A percentile compares a stretch with the other conserved stretches of the same genome.
phyloP scores from a whole-genome alignment of 2,113 vertebrate species.

The Microtus pennsylvanicus region DNA sequence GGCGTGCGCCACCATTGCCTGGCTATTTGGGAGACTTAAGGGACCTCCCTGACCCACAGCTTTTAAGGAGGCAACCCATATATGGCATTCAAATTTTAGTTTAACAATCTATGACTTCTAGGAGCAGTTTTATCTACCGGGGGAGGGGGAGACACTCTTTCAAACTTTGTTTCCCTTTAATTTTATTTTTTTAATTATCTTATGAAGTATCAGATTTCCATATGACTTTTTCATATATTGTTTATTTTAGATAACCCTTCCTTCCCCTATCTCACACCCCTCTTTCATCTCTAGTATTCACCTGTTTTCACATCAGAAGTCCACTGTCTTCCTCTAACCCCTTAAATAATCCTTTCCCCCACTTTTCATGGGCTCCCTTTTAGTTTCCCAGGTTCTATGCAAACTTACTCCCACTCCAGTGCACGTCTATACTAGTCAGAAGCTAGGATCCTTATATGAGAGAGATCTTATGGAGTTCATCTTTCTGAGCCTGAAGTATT shows the following conservation, averaged over 20 bases:
- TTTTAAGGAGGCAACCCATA: neutral
- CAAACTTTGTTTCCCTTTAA: neutral
- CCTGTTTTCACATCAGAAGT: neutral
- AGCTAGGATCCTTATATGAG: neutral
- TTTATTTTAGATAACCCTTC: neutral
- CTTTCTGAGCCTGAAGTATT: no score
- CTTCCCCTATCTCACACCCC: neutral
- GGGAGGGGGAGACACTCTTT: neutral
- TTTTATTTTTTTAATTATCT: neutral
- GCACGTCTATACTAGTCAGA: neutral
- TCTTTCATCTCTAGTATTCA: neutral
- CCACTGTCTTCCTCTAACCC: neutral
- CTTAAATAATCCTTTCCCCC: neutral
- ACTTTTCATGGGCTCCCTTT: neutral
- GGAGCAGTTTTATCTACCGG: neutral
- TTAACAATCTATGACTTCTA: neutral
- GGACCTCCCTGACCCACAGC: neutral
- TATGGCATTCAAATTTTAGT: neutral
- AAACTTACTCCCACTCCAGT: neutral
- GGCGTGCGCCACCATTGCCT: no score
- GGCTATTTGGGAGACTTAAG: neutral
- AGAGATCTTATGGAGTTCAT: neutral
- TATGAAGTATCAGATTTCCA: neutral
- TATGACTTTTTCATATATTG: neutral
- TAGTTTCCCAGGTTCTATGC: neutral